Conservation (phyloP, 2,113 vertebrate species). For the Xenopus tropicalis region UCB_Xtro_10.0 CM004444.2:25955001-25955500, state of each 20-base stretch:
- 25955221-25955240: conserved; percentile 39
- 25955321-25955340: conserved; percentile 5
- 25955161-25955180: conserved; percentile 45
- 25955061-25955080: too few relatives aligned
- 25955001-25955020: too few relatives aligned
- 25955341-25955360: conserved; percentile 11
- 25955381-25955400: background rate
- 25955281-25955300: conserved; percentile 35
- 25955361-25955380: conserved; percentile 3
- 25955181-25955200: conserved; percentile 27
- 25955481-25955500: too few relatives aligned
- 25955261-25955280: background rate
- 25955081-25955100: too few relatives aligned
- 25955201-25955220: conserved; percentile 40
- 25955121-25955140: conserved; percentile 19
- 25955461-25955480: conserved; percentile 28
- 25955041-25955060: too few relatives aligned
- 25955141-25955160: conserved; percentile 42
- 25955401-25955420: background rate
- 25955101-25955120: too few relatives aligned
- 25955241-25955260: conserved; percentile 20
- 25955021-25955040: too few relatives aligned
- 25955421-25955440: conserved; percentile 31
- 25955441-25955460: conserved; percentile 7
- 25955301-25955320: background rate